Conservation (phyloP, 2,113 vertebrate genomes). For the Forbesichthys papilliferus region DNA sequence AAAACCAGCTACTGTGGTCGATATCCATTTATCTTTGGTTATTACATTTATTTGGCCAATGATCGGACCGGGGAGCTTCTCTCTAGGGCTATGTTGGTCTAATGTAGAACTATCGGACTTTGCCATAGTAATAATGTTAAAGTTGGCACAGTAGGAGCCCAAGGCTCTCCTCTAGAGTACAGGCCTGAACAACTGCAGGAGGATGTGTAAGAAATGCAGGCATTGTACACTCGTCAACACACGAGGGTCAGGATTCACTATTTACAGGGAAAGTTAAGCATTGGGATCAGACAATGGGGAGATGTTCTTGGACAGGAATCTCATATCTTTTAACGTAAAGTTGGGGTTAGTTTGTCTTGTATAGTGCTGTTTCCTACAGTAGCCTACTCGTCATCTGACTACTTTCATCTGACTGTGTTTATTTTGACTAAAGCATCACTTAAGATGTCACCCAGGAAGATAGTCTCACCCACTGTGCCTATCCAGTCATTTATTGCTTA, state of each 20-base stretch:
- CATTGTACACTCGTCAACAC: constrained; percentile 41
- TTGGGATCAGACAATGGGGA: constrained; percentile 38
- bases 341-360: no score
- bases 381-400: background rate
- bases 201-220: constrained; percentile 29
- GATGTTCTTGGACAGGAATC: constrained; percentile 17
- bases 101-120: background rate
- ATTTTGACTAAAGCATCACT: constrained; percentile 34
- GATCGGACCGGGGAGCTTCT: constrained; percentile 1
- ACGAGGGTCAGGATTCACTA: constrained; percentile 35
- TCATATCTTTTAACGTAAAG: no score
- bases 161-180: background rate
- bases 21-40: constrained; percentile 10
- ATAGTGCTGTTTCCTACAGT: no score
- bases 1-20: constrained; percentile 7
- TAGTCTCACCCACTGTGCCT: constrained; percentile 25
- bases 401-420: constrained; percentile 29
- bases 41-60: constrained; percentile 3
- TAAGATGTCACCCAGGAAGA: constrained; percentile 12
- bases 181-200: constrained; percentile 12
- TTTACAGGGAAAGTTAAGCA: constrained; percentile 52
- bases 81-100: constrained; percentile 21
- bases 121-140: constrained; percentile 18
- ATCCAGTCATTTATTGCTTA: constrained; percentile 30
- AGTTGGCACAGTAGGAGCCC: constrained; percentile 1